Evolutionary conservation across 2,888 invertebrate genomes (phyloP).

Genomic region (Orchestes rusci): DNA sequence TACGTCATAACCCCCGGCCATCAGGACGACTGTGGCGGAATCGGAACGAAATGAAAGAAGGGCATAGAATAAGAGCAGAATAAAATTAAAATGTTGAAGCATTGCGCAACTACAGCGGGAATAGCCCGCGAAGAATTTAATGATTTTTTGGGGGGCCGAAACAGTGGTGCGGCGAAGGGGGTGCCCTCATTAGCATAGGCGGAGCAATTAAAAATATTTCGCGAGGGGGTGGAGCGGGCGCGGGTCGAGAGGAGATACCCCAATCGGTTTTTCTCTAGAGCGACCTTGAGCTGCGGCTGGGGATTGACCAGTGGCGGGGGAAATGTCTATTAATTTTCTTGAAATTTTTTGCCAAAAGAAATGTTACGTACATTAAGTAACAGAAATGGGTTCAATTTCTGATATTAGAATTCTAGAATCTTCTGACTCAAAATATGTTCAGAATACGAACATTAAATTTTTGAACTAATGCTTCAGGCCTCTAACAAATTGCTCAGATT

Average conservation of each 20-base stretch:
- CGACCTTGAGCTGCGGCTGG: conserved; percentile 18
- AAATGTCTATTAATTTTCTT: no score
- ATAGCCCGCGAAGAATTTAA: conserved; percentile 62
- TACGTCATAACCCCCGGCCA: no score
- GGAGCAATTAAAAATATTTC: conserved; percentile 28
- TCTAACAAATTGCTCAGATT: no score
- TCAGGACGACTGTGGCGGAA: conserved; percentile 9
- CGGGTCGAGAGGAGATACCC: conserved; percentile 18
- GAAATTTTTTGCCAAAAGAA: no score
- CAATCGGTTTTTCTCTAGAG: conserved; percentile 8
- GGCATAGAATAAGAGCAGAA: conserved; percentile 15
- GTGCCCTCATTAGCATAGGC: conserved; percentile 43
- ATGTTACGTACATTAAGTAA: no score
- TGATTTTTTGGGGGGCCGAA: conserved; percentile 67
- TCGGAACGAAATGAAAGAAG: conserved; percentile 21
- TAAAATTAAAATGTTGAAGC: conserved; percentile 24
- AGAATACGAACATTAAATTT: no score
- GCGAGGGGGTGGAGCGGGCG: no score
- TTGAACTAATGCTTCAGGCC: no score
- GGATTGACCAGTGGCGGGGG: conserved; percentile 12
- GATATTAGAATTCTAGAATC: no score
- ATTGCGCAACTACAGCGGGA: conserved; percentile 23
- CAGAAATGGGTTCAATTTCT: no score
- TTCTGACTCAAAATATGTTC: no score
- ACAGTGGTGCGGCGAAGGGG: conserved; percentile 30